Base-by-base conservation (phyloP, 2,888 invertebrate species). In the Volucella bombylans region DNA sequence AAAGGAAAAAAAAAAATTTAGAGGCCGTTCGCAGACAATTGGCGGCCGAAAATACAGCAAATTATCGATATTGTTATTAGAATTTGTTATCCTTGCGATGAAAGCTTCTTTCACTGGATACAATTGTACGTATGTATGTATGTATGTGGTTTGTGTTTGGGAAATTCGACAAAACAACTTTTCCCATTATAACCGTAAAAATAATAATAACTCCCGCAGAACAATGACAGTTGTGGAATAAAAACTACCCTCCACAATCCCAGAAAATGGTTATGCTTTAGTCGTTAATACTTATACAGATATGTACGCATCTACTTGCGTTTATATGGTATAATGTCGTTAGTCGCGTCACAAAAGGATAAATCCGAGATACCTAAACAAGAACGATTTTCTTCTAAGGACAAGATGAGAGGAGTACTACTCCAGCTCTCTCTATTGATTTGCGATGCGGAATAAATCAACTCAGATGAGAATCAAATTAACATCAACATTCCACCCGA, bases 51-150 rank as follows among this genome's bases (percentile, higher is more conserved):
- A 72, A 77, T 72, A 72, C 41, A 81, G 52, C 85, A 76, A 85
- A 85, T 85, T 85, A 85, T 85, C 81, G 85, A 85, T 77, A 85
- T 81, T 85, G 71, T 85, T 81, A 77, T 81, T 61, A 69, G 74
- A 61, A 74, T 83, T 80, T 69, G 68, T 59, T 59, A 50, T 83
- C 59, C 64, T 83, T 68, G 64, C 39, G 64, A 64, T 43, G 67
- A 57, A 64, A 39, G 52, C 23, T n/a, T 14, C 10, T 59, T 55
- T 43, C 2, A 14, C 31, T 31, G 31, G 4, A 31, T 31, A 1
- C 12, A 4, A 31, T 6, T 6, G 4, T 57, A 38, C 14, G 3
- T 38, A 4, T 6, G 9, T 39, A n/a, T 57, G 14, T 38, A 8
- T 31, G 57, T 52, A 38, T 10, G 39, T 59, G 23, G 43, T 4